These are phyloP conservation scores for Subanguina moxae DNA, from an alignment of 1,140 invertebrate genomes.

Conservation along the genomic window DNA sequence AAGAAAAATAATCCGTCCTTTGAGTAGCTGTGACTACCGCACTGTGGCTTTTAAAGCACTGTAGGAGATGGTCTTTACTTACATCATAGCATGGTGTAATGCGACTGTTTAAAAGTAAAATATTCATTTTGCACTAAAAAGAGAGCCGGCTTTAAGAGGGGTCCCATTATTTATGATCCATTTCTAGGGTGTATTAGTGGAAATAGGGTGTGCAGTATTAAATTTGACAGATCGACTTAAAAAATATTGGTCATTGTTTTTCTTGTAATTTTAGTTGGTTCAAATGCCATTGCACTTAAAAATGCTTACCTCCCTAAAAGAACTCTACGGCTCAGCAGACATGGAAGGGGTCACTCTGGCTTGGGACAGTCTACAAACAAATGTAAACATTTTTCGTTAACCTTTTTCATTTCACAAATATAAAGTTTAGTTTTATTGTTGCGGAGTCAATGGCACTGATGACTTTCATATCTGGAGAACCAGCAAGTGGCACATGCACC, in stretches of 20 bases:
- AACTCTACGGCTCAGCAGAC: conserved; percentile 52
- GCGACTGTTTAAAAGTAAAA: no score
- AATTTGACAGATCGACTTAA: no score
- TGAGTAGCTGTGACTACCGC: no score
- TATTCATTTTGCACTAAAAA: no score
- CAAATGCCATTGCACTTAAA: conserved; percentile 56
- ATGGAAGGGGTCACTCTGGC: conserved; percentile 49
- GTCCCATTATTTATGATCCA: no score
- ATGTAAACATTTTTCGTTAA: conserved; percentile 27
- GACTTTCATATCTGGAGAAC: conserved; percentile 51
- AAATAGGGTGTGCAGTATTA: no score
- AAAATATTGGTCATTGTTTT: conserved; percentile 6
- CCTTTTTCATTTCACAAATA: background rate
- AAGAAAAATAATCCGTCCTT: no score
- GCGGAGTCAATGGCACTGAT: conserved; percentile 58
- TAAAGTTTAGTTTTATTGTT: conserved; percentile 49
- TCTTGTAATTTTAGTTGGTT: conserved; percentile 37
- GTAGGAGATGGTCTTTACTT: no score
- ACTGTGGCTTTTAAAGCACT: no score
- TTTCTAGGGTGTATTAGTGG: no score
- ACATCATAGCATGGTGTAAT: no score
- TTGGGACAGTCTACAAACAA: conserved; percentile 54
- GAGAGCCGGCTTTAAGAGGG: no score
- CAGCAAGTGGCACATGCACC: conserved; percentile 59
- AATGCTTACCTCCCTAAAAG: conserved; percentile 56